Conservation (phyloP, 2,888 invertebrate species). For the Microplitis deprimator region DNA sequence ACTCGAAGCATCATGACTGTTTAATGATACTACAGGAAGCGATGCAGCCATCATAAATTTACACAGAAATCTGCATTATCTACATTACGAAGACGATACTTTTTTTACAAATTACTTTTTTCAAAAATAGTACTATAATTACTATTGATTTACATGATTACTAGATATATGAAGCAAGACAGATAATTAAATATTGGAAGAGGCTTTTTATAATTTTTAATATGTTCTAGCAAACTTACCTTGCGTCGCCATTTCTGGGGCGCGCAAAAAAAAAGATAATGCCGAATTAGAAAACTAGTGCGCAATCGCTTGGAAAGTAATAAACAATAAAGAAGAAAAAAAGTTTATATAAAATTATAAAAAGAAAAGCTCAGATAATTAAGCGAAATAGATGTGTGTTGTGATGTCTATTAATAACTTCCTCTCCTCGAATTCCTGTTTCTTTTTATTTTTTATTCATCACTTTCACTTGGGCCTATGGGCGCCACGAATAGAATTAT, state of each 20-base stretch:
- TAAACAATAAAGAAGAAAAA: background rate
- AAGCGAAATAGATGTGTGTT: slow-evolving; percentile 12
- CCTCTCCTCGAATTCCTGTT: background rate
- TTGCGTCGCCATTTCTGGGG: slow-evolving; percentile 69
- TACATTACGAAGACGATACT: background rate
- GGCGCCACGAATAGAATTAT: slow-evolving; percentile 18
- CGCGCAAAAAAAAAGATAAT: slow-evolving; percentile 64
- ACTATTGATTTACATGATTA: background rate
- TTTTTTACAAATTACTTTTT: background rate
- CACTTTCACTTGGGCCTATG: background rate
- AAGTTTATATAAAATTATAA: background rate
- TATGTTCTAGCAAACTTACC: slow-evolving; percentile 60
- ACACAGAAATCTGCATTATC: slow-evolving; percentile 11
- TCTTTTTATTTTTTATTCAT: background rate
- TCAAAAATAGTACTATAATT: background rate
- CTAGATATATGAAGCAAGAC: background rate
- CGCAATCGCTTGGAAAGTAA: slow-evolving; percentile 31
- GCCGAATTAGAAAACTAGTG: slow-evolving; percentile 58
- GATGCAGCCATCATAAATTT: background rate
- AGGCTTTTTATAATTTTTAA: slow-evolving; percentile 5
- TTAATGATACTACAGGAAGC: slow-evolving; percentile 6
- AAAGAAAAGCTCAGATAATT: slow-evolving; percentile 14
- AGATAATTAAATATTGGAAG: background rate
- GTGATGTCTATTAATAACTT: slow-evolving; percentile 7
- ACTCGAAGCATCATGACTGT: background rate